Base-by-base conservation (phyloP, 2,888 invertebrate species). In the Melanotus villosus region DNA sequence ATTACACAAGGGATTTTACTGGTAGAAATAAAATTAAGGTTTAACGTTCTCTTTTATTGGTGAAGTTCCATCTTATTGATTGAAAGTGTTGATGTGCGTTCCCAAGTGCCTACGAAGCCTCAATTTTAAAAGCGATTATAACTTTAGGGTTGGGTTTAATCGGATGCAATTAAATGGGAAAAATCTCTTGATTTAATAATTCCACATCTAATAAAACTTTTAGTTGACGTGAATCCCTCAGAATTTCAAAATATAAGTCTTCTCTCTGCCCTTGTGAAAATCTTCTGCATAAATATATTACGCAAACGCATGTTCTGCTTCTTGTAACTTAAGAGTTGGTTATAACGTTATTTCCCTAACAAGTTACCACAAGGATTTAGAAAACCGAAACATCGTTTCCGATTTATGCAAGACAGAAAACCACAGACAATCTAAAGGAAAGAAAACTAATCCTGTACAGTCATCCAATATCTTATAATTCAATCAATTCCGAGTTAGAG, bases 401-500 rank as follows among this genome's bases (percentile, higher is more conserved):
- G 45, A 19, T 45, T 45, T 45, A 45, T 45, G 45, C 45, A 45
- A 45, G 47, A 1, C 47, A 47, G 47, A 47, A 47, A 47, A 47
- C 12, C 21, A n/a, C n/a, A 23, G 47, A 23, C 23, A 47, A 23
- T n/a, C 43, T 23, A 23, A 47, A 47, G 16, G 32, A 52, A 52
- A 32, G 52, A 34, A 52, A 52, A 52, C 32, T 52, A 52, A 52
- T 30, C 52, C 52, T 30, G 26, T 52, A 34, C 32, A 30, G 52
- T 26, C 12, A 23, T 23, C 47, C 47, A 47, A 47, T 52, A 52
- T 52, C 52, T 52, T 34, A 32, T 52, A 52, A 52, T 52, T 52
- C 52, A 52, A 32, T 52, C 52, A 52, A 52, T 52, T 52, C 52
- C 32, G 18, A 52, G 52, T 52, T 52, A 34, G 52, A 52, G 52